phyloP scores from a whole-genome alignment of 2,888 invertebrate genomes.

The Masnerella sp. region DNA sequence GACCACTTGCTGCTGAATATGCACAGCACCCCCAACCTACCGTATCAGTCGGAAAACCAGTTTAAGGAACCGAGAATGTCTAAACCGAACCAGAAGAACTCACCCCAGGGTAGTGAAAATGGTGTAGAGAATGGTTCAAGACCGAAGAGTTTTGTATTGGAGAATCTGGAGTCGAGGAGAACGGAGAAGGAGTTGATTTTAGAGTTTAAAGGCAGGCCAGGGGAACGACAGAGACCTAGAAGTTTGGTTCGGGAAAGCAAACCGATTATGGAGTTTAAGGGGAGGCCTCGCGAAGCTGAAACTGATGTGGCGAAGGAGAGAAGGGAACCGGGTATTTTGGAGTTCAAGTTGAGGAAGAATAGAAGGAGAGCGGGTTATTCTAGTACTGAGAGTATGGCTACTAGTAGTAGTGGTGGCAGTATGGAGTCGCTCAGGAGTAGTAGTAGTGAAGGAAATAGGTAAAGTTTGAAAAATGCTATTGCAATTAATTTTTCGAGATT shows the following conservation, averaged over 20 bases:
- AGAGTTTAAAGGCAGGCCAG: constrained; percentile 85
- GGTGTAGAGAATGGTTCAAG: constrained; percentile 81
- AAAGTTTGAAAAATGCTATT: constrained; percentile 3
- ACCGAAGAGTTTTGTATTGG: constrained; percentile 76
- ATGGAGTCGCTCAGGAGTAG: constrained; percentile 92
- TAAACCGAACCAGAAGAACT: constrained; percentile 83
- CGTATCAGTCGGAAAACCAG: constrained; percentile 82
- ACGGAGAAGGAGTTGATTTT: constrained; percentile 80
- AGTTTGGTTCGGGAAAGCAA: constrained; percentile 77
- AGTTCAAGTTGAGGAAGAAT: constrained; percentile 82
- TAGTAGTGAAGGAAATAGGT: constrained; percentile 88
- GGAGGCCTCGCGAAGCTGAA: constrained; percentile 79
- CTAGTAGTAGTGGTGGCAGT: constrained; percentile 91
- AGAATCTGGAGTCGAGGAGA: constrained; percentile 79
- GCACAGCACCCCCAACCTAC: constrained; percentile 88
- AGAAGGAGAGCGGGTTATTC: constrained; percentile 83
- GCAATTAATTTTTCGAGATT: not conserved
- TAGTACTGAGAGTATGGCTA: constrained; percentile 92
- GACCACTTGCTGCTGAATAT: constrained; percentile 84
- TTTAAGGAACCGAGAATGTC: constrained; percentile 86
- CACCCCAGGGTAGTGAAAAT: constrained; percentile 81
- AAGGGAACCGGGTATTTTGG: constrained; percentile 78
- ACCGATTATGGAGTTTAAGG: constrained; percentile 86
- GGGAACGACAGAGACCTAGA: constrained; percentile 75
- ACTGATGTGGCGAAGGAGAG: constrained; percentile 66